Conservation (phyloP, 2,797 vertebrate genomes). For the Gastrophryne carolinensis region DNA sequence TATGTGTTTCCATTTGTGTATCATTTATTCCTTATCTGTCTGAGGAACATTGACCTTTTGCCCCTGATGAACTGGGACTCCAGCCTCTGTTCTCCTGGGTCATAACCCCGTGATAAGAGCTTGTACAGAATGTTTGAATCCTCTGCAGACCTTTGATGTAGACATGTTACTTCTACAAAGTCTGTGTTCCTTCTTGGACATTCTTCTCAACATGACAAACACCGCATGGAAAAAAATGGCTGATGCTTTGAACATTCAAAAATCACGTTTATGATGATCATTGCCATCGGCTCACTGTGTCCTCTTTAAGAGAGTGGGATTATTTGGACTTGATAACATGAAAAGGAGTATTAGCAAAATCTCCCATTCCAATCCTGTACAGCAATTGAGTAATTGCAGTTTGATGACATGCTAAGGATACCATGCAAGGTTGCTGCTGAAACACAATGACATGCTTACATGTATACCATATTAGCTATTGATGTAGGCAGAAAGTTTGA, state of each 20-base stretch:
- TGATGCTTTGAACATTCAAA: constrained; percentile 24
- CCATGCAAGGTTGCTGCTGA: too few relatives aligned
- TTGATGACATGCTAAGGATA: too few relatives aligned
- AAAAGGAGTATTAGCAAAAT: background rate
- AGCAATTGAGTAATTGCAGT: too few relatives aligned
- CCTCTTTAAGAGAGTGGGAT: background rate
- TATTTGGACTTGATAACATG: constrained; percentile 5
- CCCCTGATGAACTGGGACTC: constrained; percentile 33
- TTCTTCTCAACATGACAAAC: constrained; percentile 26
- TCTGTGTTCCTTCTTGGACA: constrained; percentile 15
- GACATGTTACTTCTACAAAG: constrained; percentile 23
- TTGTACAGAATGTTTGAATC: constrained; percentile 31
- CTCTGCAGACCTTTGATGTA: constrained; percentile 39
- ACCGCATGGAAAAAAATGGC: background rate
- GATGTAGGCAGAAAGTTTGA: too few relatives aligned
- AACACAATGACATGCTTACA: too few relatives aligned
- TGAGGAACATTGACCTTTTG: constrained; percentile 12
- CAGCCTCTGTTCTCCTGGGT: constrained; percentile 45
- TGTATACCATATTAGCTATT: too few relatives aligned
- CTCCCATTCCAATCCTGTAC: too few relatives aligned
- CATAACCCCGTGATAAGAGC: constrained; percentile 47
- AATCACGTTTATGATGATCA: background rate
- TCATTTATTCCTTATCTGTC: constrained; percentile 13
- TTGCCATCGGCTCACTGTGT: background rate
- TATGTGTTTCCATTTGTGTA: background rate